phyloP scores from a whole-genome alignment of 1,140 invertebrate species.

The Wasmannia auropunctata region DNA sequence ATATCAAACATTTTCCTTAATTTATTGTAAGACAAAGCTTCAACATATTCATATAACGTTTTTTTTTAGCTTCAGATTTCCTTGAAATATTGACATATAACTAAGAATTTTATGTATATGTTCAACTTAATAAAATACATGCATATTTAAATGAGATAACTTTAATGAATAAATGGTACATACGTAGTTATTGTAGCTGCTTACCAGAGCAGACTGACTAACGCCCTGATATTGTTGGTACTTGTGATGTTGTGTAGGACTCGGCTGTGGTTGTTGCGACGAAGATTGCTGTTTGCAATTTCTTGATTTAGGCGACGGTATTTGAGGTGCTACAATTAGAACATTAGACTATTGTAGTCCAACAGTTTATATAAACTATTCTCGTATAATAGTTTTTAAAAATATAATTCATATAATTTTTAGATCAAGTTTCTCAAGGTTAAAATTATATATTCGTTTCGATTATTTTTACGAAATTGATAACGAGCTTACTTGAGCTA shows the following conservation, averaged over 20 bases:
- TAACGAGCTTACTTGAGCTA: conserved; percentile 83
- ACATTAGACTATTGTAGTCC: not conserved
- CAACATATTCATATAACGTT: not conserved
- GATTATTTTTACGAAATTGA: conserved; percentile 25
- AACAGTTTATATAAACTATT: not conserved
- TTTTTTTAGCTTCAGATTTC: not conserved
- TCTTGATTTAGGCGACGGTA: conserved; percentile 86
- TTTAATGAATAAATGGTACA: conserved; percentile 73
- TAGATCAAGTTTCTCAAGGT: conserved; percentile 9
- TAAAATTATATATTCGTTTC: not conserved
- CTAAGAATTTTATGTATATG: not conserved
- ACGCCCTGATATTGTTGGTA: conserved; percentile 85
- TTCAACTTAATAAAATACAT: conserved; percentile 20
- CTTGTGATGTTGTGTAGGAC: conserved; percentile 87
- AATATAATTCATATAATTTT: conserved; percentile 4
- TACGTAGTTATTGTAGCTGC: conserved; percentile 84
- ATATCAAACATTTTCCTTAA: not conserved
- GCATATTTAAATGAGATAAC: conserved; percentile 49
- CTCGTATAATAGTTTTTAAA: not conserved
- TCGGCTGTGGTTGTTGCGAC: conserved; percentile 86
- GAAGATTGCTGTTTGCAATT: conserved; percentile 83
- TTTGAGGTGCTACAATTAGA: conserved; percentile 81
- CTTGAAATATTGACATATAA: not conserved
- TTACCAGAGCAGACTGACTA: conserved; percentile 85
- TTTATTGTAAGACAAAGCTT: not conserved